Evolutionary conservation across 2,113 vertebrate genomes (phyloP).

Genomic region (Cyanistes caeruleus): DNA sequence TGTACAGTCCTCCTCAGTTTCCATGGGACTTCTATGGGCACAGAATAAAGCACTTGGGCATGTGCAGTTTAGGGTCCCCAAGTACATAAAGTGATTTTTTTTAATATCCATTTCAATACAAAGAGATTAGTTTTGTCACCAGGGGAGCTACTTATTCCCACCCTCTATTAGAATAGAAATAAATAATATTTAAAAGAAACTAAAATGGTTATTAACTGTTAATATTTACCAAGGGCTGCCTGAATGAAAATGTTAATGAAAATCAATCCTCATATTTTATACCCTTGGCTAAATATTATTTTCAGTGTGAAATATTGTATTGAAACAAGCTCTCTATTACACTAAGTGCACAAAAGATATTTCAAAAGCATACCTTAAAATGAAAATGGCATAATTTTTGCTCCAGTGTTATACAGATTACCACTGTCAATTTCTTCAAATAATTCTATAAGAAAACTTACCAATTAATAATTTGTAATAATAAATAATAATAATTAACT

Average conservation of each 20-base stretch:
- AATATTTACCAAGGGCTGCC: not conserved
- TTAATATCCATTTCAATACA: not conserved
- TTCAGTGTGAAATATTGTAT: not conserved
- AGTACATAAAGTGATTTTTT: not conserved
- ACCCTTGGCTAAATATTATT: not conserved
- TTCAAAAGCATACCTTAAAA: not conserved
- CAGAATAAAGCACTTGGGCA: not conserved
- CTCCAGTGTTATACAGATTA: not conserved
- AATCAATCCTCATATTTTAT: not conserved
- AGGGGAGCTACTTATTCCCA: not conserved
- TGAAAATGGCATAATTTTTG: not conserved
- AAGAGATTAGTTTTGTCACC: not conserved
- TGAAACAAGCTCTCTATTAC: not conserved
- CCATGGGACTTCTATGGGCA: not conserved
- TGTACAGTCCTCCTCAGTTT: not conserved
- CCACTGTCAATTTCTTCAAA: not conserved
- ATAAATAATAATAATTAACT: too few species aligned
- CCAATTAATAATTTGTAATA: not conserved
- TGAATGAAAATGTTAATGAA: not conserved
- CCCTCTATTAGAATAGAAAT: not conserved
- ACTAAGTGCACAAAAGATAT: not conserved
- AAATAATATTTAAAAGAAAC: not conserved
- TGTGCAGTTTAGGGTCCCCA: not conserved
- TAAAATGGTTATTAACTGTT: not conserved
- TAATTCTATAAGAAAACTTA: not conserved